These are phyloP conservation scores for Trachythela sp. DNA, from an alignment of 64 coral and sea anemone species.

Conservation along the genomic window DNA sequence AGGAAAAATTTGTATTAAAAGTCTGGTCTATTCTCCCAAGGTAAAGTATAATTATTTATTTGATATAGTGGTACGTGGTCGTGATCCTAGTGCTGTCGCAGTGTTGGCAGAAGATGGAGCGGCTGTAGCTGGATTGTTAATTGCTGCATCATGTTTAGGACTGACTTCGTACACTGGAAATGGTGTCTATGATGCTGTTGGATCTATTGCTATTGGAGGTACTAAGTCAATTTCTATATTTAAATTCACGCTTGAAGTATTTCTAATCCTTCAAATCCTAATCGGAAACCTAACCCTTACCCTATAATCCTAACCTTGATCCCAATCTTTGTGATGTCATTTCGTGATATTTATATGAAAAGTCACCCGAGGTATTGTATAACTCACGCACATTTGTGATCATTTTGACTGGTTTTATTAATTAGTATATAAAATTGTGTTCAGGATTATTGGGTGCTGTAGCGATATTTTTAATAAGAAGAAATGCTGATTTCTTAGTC, in stretches of 20 bases:
- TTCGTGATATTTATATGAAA: too few species aligned
- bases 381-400: too few species aligned
- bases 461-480: conserved; percentile 79
- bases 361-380: too few species aligned
- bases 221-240: too few species aligned
- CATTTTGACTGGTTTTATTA: background rate
- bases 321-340: too few species aligned
- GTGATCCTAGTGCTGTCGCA: conserved; percentile 84
- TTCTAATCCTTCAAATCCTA: too few species aligned
- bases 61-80: conserved; percentile 68
- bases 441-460: conserved; percentile 77
- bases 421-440: background rate
- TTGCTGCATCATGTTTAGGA: conserved; percentile 75
- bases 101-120: conserved; percentile 88
- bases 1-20: too few species aligned
- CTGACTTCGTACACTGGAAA: conserved; percentile 87
- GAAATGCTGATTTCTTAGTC: conserved; percentile 97
- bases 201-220: conserved; percentile 93
- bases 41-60: too few species aligned
- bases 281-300: too few species aligned
- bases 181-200: conserved; percentile 81
- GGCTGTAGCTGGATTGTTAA: conserved; percentile 80
- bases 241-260: background rate
- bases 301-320: too few species aligned
- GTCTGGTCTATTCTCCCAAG: too few species aligned